Evolutionary conservation across 2,888 invertebrate species (phyloP), one percentile per base, ranked within the genome.

Genomic region (Hyposoter dolosus): DNA sequence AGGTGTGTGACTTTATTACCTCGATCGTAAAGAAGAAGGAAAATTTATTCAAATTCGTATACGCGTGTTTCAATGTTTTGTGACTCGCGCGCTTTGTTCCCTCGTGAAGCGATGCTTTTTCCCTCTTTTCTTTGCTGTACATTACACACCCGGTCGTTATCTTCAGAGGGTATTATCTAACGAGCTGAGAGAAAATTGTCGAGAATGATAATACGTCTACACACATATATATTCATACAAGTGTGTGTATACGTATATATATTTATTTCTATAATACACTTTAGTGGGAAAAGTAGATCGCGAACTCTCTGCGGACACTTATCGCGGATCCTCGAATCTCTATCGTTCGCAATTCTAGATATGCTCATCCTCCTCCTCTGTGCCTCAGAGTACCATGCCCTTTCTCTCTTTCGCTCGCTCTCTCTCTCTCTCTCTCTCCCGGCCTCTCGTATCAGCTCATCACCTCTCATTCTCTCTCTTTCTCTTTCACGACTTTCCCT

Each of bases 281-380:
- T 69, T 35, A 19, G 7, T 19, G 60, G 17, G 69, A 69, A 71
- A 60, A 71, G 79, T 79, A 65, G 69, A 71, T 56, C 45, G 79
- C 15, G 32, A 63, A 71, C 56, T 71, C 71, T 60, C 79, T 71
- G 79, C 47, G 79, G 79, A 79, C 79, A 79, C 79, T 79, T 79
- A 79, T 79, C 79, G 79, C 45, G 28, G 65, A 45, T 65, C 32
- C 83, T 76, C 47, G 47, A 76, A 65, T 77, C 69, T 79, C 60
- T 32, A 69, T 79, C 79, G 77, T 68, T 68, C 53, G 47, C 50
- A 77, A 76, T 77, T 71, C 40, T 40, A 43, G 56, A 78, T 78
- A 68, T 40, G 35, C 68, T 23, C 35, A 43, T 23, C 47, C 43
- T 66, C 35, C 53, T 60, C 19, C n/a, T 68, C n/a, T 66, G 40